Evolutionary conservation across 1,140 invertebrate genomes (phyloP).

Genomic region (Bombus huntii): DNA sequence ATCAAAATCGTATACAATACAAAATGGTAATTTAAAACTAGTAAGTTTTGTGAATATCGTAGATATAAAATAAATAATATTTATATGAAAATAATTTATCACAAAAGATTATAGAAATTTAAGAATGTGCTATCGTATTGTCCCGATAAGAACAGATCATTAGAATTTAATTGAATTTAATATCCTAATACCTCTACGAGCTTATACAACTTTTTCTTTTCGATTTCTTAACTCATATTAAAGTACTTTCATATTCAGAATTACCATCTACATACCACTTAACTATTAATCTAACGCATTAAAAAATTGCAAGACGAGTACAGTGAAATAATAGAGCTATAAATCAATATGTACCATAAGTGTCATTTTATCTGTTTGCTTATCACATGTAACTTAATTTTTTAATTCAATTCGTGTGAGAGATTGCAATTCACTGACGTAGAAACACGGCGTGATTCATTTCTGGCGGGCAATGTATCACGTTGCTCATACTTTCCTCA

Average conservation of each 20-base stretch:
- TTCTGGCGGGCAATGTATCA: conserved; percentile 48
- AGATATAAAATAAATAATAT: neutral
- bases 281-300: no score
- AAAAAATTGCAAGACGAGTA: neutral
- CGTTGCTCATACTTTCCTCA: conserved; percentile 29
- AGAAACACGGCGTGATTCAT: conserved; percentile 49
- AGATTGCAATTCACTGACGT: conserved; percentile 19
- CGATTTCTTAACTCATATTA: neutral
- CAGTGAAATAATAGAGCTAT: neutral
- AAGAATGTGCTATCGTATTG: neutral
- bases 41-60: no score
- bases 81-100: neutral
- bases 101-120: neutral
- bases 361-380: neutral
- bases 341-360: neutral
- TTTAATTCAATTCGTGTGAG: conserved; percentile 16
- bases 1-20: no score
- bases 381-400: neutral
- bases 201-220: neutral
- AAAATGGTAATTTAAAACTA: no score
- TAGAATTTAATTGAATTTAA: no score
- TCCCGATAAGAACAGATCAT: no score
- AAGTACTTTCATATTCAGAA: neutral
- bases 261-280: neutral
- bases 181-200: no score